Percentiles rank a stretch among this genome's conserved stretches.
These are phyloP conservation scores for Ageneiosus marmoratus DNA, from an alignment of 2,113 vertebrate genomes.

Conservation along the genomic window DNA sequence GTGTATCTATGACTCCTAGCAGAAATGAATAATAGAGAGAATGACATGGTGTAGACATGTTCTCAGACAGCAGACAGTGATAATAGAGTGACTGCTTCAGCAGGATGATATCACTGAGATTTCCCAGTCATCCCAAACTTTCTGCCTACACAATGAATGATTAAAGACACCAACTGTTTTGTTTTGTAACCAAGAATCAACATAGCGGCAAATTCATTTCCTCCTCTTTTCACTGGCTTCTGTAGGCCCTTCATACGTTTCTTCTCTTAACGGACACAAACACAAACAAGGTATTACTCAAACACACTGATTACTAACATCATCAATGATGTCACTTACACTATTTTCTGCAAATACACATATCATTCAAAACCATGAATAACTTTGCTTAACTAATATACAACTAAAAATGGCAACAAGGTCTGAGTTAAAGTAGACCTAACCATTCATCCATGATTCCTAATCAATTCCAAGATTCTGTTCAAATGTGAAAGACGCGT, in stretches of 20 bases:
- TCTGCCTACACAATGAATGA: background rate
- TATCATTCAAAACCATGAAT: background rate
- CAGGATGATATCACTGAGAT: constrained; percentile 20
- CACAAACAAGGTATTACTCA: background rate
- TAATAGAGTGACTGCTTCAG: constrained; percentile 10
- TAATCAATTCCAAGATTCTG: background rate
- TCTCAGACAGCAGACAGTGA: constrained; percentile 35
- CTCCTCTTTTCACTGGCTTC: constrained; percentile 31
- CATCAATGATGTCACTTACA: background rate
- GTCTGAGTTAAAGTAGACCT: background rate
- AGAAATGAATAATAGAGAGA: constrained; percentile 27
- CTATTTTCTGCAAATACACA: background rate
- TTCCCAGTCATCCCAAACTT: constrained; percentile 22
- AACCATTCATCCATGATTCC: background rate
- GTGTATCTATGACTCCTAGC: constrained; percentile 19
- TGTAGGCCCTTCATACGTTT: constrained; percentile 43
- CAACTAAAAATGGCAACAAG: background rate
- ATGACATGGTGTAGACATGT: constrained; percentile 22
- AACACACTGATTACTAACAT: background rate
- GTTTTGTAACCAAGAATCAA: constrained; percentile 41
- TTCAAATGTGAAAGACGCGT: background rate
- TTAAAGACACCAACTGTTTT: constrained; percentile 49
- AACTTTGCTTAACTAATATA: no score
- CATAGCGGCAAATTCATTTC: constrained; percentile 49
- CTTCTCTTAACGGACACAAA: constrained; percentile 11